Evolutionary conservation across 2,797 vertebrate genomes (phyloP).

Genomic region (Hapalemur alaotrensis): DNA sequence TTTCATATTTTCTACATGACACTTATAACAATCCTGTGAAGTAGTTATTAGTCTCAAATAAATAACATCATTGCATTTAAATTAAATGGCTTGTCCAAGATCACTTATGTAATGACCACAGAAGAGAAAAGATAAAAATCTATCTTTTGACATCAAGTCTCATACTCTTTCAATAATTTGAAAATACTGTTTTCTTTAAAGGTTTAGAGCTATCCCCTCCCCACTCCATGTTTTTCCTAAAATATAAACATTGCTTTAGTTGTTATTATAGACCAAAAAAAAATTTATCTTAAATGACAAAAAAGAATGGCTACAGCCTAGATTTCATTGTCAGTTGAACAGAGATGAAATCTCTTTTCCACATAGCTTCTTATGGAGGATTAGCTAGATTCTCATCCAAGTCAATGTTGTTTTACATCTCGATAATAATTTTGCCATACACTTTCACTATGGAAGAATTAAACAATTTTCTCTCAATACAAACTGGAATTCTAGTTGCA

Average conservation of each 20-base stretch:
- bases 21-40: background rate
- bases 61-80: background rate
- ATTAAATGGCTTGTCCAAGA: background rate
- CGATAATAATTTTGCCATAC: background rate
- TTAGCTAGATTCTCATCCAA: background rate
- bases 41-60: background rate
- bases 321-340: background rate
- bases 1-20: constrained; percentile 31
- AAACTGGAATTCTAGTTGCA: background rate
- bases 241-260: background rate
- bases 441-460: background rate
- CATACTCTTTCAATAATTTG: background rate
- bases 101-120: background rate
- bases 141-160: background rate
- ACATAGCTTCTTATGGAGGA: background rate
- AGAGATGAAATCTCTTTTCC: background rate
- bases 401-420: background rate
- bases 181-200: background rate
- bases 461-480: background rate
- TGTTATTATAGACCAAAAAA: background rate
- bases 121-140: background rate
- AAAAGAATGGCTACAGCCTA: background rate
- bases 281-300: background rate
- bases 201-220: background rate
- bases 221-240: background rate